Evolutionary conservation across 2,113 vertebrate genomes (phyloP), one percentile per base, ranked within the genome.

Genomic region (Ranitomeya variabilis): DNA sequence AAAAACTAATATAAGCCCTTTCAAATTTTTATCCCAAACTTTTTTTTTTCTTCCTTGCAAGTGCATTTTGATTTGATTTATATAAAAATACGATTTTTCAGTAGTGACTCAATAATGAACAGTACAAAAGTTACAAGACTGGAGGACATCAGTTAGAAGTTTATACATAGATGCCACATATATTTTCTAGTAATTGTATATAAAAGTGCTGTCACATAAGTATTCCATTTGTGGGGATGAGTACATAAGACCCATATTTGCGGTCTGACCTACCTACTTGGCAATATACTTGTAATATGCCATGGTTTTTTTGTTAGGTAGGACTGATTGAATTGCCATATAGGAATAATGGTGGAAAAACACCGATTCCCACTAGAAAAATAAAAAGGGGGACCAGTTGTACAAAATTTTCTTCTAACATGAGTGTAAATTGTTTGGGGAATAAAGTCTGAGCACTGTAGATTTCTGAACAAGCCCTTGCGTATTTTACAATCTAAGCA

Each of bases 121-220:
- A 81, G 55, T 81, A 62, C 23, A 76, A 16, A 11, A 51, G 62
- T 37, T 60, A 60, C 21, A 80, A 23, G 4, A 80, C 54, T 18
- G 18, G 21, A 62, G 8, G 26, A 60, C 26, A 19, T 16, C 52
- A 59, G 7, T 21, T 11, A 60, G 79, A 37, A 55, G 79, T 31
- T 18, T 81, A 26, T 19, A 67, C 52, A 84, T 71, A 71, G 60
- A 64, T 64, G 80, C 80, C 80, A 83, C 31, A 3, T 66, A 18
- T 37, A 11, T 8, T 62, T 37, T 81, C 54, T 18, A 81, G 31
- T 15, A 23, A 80, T 23, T 23, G 11, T 31, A 45, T 16, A 45
- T 26, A 16, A 13, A 45, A 67, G 13, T 64, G 62, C 62, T 21
- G 19, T 64, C 8, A 18, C n/a, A 9, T 10, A n/a, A 7, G 37